Base-by-base conservation (phyloP, 2,888 invertebrate genomes). In the Trisateles emortualis region DNA sequence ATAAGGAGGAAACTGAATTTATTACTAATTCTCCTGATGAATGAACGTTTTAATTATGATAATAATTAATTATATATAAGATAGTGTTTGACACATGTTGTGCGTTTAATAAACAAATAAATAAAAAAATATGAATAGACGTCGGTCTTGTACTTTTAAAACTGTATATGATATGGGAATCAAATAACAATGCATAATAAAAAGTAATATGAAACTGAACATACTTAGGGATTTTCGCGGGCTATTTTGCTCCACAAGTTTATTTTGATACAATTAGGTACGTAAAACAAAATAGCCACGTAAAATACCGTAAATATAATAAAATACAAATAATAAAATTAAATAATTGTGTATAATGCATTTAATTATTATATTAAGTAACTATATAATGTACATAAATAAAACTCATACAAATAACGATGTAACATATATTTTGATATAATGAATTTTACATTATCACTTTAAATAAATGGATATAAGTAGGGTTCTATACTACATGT, bases 381-480 rank as follows among this genome's bases (percentile, higher is more conserved):
- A 38, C 42, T 14, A 43, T 32, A 17, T 26, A 22, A 57, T 42
- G 67, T 75, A 84, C 76, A 85, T 83, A 90, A 92, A 92, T 90
- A 89, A 92, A 92, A 92, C 88, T 81, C 86, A 84, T 76, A 86
- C 72, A 79, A 80, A 49, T 74, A 90, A 91, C 87, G 86, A 81
- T 84, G 84, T 90, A 91, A 90, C 90, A 90, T 92, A 90, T 92
- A 92, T 92, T 91, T 84, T 82, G 84, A 86, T 84, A 86, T 78
- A 84, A 88, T 88, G 88, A 87, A 81, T 87, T 86, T 90, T 90
- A 91, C 79, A 86, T 43, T 88, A 90, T 88, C 86, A 90, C 86
- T 75, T 76, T 77, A 75, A 83, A 80, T 82, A 84, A 74, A 80
- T 83, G 81, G 53, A 74, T 83, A 85, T 77, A 76, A 70, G 74